Evolutionary conservation across 2,888 invertebrate species (phyloP).

Genomic region (Macaria liturata): DNA sequence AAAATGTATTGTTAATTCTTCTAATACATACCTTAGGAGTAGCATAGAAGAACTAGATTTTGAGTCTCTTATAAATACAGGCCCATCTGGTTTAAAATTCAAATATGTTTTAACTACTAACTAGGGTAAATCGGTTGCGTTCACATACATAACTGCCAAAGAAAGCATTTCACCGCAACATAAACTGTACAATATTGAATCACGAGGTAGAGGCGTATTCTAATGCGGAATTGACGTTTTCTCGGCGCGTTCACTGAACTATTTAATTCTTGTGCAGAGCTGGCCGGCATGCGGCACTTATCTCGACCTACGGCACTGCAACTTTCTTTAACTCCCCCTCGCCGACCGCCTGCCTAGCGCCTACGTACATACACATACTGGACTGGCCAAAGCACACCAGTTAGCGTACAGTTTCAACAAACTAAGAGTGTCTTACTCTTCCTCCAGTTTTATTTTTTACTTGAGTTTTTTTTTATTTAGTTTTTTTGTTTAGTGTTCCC

Average conservation of each 20-base stretch:
- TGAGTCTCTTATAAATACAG: no score
- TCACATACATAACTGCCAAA: neutral
- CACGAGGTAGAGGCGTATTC: constrained; percentile 21
- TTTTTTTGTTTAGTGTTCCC: no score
- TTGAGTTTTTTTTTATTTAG: no score
- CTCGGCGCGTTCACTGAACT: constrained; percentile 37
- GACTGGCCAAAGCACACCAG: neutral
- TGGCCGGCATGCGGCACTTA: constrained; percentile 42
- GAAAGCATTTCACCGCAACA: constrained; percentile 15
- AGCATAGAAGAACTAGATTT: no score
- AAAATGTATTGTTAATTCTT: no score
- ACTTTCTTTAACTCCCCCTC: constrained; percentile 64
- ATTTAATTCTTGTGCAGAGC: constrained; percentile 44
- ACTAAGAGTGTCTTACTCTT: no score
- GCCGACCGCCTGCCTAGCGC: constrained; percentile 11
- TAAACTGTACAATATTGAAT: constrained; percentile 12
- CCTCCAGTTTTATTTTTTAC: no score
- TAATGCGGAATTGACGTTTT: constrained; percentile 34
- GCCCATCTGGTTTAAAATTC: no score
- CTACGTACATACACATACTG: neutral
- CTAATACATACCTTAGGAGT: no score
- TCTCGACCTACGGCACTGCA: constrained; percentile 71
- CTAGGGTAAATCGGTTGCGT: no score
- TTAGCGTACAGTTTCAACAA: no score
- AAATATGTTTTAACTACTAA: no score